Evolutionary conservation across 2,888 invertebrate species (phyloP).

Genomic region (Boloria selene): DNA sequence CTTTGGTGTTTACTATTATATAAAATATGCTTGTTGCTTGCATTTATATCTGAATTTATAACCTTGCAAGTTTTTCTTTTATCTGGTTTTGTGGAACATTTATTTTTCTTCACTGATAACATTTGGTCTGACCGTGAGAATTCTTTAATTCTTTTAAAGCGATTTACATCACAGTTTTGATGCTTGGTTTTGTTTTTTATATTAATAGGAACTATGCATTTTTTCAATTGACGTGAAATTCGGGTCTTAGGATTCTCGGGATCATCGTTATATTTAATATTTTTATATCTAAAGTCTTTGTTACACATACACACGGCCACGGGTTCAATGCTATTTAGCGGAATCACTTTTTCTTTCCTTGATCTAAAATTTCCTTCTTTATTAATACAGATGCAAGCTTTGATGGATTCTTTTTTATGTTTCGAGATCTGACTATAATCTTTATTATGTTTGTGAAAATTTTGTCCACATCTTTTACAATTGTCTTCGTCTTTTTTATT

Average conservation of each 20-base stretch:
- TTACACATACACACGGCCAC: no score
- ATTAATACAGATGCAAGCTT: no score
- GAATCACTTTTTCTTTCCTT: no score
- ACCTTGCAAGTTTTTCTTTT: background rate
- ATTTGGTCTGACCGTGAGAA: conserved; percentile 11
- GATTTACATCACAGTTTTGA: conserved; percentile 1
- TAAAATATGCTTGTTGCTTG: background rate
- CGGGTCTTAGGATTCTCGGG: background rate
- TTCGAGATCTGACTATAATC: no score
- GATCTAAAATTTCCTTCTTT: no score
- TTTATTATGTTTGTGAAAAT: no score
- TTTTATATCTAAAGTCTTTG: no score
- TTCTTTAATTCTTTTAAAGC: background rate
- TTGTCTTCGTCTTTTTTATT: background rate
- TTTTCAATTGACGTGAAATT: background rate
- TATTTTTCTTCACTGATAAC: background rate
- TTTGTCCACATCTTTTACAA: no score
- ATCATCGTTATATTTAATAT: background rate
- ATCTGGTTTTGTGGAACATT: background rate
- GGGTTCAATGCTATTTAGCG: no score
- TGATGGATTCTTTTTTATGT: no score
- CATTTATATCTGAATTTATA: conserved; percentile 4
- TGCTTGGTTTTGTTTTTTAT: background rate
- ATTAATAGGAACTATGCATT: background rate
- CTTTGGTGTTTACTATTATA: background rate